Evolutionary conservation across 2,113 vertebrate species (phyloP), one percentile per base, ranked within the genome.

Genomic region (Petaurus breviceps): DNA sequence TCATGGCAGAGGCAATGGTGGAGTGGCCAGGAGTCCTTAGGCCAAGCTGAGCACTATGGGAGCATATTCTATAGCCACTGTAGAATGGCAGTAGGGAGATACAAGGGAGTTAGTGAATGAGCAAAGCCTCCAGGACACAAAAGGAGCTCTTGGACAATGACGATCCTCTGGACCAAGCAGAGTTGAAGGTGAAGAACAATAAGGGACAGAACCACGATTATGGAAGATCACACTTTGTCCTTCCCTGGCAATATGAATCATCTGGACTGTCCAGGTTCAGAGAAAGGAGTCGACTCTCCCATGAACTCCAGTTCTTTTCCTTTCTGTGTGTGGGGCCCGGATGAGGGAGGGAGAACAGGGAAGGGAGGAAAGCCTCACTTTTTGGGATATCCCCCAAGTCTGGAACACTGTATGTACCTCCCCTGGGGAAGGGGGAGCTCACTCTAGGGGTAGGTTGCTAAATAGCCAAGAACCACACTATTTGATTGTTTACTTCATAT

Each of bases 401-500:
- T 77, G 31, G 37, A n/a, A 43, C 68, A 84, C 8, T 84, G 61
- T 61, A 28, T 57, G 55, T 61, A 61, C 57, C 12, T 77, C 31
- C 61, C 37, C 57, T 61, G 28, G 57, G 57, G 57, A 61, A 77
- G 31, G 61, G 61, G 61, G n/a, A 84, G 16, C 68, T 43, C n/a
- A 43, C 19, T 84, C 1, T 43, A 84, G 37, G 37, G 16, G 19
- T 23, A 19, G 16, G 68, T 93, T 92, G 89, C 90, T 95, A 92
- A 10, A 92, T 95, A 93, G 47, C 54, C 90, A 92, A 90, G 90
- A 95, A 51, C 37, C 90, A 90, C 92, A 51, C 28, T 92, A 24
- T 28, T 84, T 19, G 92, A 96, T 25, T 55, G 68, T 89, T 96
- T 92, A 55, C 37, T 92, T 10, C 24, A 52, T 26, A 92, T 94